These are phyloP conservation scores for Paraescarpia echinospica DNA, from an alignment of 1,140 invertebrate genomes.

Conservation along the genomic window DNA sequence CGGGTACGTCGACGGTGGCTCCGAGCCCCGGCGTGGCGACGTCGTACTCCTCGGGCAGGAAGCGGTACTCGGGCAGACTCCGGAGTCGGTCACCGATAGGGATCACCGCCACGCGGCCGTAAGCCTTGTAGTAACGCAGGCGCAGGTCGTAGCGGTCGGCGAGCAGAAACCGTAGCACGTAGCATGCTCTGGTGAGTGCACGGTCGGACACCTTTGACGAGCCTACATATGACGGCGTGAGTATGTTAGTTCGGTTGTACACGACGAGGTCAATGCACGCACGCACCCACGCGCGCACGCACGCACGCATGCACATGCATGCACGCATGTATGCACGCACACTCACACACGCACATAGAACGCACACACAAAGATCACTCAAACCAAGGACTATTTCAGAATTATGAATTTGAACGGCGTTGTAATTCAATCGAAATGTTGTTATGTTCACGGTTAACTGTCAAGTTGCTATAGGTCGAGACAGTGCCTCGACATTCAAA, in stretches of 20 bases:
- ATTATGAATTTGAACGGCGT: too few species aligned
- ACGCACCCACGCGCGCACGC: neutral
- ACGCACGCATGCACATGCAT: neutral
- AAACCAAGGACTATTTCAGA: too few species aligned
- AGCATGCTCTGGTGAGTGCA: conserved; percentile 44
- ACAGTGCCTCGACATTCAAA: too few species aligned
- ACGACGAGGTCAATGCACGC: neutral
- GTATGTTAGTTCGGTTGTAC: neutral
- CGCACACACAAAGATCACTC: too few species aligned
- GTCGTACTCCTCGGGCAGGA: conserved; percentile 33
- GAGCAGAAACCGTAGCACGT: conserved; percentile 44
- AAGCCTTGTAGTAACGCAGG: conserved; percentile 38
- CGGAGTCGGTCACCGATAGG: conserved; percentile 34
- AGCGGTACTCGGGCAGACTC: conserved; percentile 39
- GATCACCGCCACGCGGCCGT: conserved; percentile 41
- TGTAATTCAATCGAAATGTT: too few species aligned
- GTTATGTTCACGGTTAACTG: too few species aligned
- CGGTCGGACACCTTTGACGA: conserved; percentile 35
- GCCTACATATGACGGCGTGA: conserved; percentile 10
- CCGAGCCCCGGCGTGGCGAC: conserved; percentile 36
- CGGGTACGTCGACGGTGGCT: conserved; percentile 32
- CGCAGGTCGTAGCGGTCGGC: conserved; percentile 38
- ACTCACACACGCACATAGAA: neutral
- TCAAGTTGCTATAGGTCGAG: too few species aligned
- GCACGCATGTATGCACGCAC: neutral